Conservation (phyloP, 2,888 invertebrate genomes). For the Taenaris catops region DNA sequence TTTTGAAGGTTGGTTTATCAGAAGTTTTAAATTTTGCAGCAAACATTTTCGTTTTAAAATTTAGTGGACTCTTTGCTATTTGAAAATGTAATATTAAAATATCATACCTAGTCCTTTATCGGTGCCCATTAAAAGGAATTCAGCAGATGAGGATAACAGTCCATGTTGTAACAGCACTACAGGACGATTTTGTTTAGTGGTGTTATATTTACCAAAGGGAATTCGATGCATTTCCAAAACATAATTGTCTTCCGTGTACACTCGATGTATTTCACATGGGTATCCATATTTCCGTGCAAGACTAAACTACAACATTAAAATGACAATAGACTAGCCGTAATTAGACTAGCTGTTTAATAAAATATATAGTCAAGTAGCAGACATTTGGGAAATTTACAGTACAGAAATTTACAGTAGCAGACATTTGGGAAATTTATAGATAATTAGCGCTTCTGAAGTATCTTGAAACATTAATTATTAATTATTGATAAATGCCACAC, state of each 20-base stretch:
- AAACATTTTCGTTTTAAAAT: no score
- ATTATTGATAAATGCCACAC: no score
- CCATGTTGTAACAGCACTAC: slow-evolving; percentile 91
- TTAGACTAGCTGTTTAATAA: background rate
- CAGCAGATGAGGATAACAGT: slow-evolving; percentile 86
- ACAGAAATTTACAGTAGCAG: no score
- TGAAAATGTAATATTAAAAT: no score
- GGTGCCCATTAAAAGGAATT: slow-evolving; percentile 87
- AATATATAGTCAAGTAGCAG: background rate
- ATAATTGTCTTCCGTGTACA: slow-evolving; percentile 89
- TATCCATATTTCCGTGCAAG: slow-evolving; percentile 81
- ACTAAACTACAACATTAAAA: slow-evolving; percentile 40
- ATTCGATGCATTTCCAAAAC: slow-evolving; percentile 90
- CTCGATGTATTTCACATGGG: slow-evolving; percentile 84
- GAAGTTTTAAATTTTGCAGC: no score
- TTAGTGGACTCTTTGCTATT: no score
- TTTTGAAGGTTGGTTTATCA: no score
- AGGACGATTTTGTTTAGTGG: slow-evolving; percentile 34
- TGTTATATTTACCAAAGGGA: slow-evolving; percentile 69
- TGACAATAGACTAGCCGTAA: background rate
- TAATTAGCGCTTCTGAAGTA: no score
- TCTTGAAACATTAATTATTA: no score
- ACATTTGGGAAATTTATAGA: no score
- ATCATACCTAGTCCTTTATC: slow-evolving; percentile 77
- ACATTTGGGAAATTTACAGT: background rate